Base-by-base conservation (phyloP, 2,888 invertebrate genomes). In the Bellardia pandia region DNA sequence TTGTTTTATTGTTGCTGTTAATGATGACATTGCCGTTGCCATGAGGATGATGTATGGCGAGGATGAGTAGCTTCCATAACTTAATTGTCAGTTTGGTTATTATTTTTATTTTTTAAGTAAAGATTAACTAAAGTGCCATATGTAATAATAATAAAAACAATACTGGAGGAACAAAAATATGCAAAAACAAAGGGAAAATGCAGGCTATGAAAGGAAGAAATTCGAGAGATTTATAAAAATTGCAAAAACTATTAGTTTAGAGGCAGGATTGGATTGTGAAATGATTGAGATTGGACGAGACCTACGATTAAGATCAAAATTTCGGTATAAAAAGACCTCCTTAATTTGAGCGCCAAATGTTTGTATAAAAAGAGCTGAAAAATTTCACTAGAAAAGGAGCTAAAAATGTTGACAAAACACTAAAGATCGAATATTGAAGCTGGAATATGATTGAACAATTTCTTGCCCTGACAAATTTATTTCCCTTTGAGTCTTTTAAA, bases 51-150 rank as follows among this genome's bases (percentile, higher is more conserved):
- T 66, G 23, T 37, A 62, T 60, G 6, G 1, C 11, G 48, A 69
- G 30, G 3, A 60, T 60, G 13, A 68, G 11, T 82, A 72, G 58
- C n/a, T 51, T 64, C 48, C 58, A 60, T 42, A 78, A 84, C 51
- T 58, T 78, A 66, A 78, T 84, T 84, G 58, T 78, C 66, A 74
- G 60, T 78, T 74, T 37, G 42, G 45, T 83, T 72, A 30, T 51
- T 66, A 42, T 66, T 79, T 62, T 48, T 71, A 45, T 72, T 40
- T 64, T 75, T 48, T 13, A 75, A 78, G 56, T 66, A 42, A 71
- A 79, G 69, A 84, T 84, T 79, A 83, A 84, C 71, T 68, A 60
- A 86, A 80, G 79, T 80, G 76, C 13, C 86, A 72, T 86, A 51
- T 45, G 60, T 72, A 71, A 72, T 62, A 83, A 68, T 13, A 77